Conservation (phyloP, 2,888 invertebrate species). For the Habroteleia sp. region DNA sequence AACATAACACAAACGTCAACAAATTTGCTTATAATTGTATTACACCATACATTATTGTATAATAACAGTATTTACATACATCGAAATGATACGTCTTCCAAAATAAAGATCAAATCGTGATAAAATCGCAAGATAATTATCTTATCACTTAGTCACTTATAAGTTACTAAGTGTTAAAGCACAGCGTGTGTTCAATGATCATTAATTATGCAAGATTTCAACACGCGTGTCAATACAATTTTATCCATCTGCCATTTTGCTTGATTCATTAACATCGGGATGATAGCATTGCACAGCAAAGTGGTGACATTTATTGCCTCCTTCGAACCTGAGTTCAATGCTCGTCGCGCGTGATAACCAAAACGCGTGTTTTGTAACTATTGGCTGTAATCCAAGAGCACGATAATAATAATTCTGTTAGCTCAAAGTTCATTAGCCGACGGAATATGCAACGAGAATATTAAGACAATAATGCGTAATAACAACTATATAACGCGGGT, state of each 20-base stretch:
- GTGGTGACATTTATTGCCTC: slow-evolving; percentile 59
- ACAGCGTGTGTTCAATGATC: too few species aligned
- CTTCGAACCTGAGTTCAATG: slow-evolving; percentile 71
- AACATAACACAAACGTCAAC: too few species aligned
- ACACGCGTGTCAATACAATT: too few species aligned
- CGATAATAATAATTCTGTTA: slow-evolving; percentile 77
- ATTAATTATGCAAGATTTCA: too few species aligned
- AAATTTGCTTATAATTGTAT: too few species aligned
- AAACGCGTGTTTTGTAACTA: slow-evolving; percentile 78
- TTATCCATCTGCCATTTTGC: slow-evolving; percentile 6
- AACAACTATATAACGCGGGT: slow-evolving; percentile 31
- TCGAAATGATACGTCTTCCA: too few species aligned
- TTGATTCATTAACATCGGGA: slow-evolving; percentile 20
- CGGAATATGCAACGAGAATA: slow-evolving; percentile 60
- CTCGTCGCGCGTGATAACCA: slow-evolving; percentile 71
- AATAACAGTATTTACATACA: too few species aligned
- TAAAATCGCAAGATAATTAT: too few species aligned
- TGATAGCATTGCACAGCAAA: slow-evolving; percentile 23
- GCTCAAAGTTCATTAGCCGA: slow-evolving; percentile 76
- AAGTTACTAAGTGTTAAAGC: too few species aligned
- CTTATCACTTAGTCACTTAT: too few species aligned
- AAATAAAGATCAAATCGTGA: too few species aligned
- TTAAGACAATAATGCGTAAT: slow-evolving; percentile 58
- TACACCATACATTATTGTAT: too few species aligned
- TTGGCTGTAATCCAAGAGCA: slow-evolving; percentile 76